Evolutionary conservation across 1,140 invertebrate genomes (phyloP).

Genomic region (Bombus fervidus): DNA sequence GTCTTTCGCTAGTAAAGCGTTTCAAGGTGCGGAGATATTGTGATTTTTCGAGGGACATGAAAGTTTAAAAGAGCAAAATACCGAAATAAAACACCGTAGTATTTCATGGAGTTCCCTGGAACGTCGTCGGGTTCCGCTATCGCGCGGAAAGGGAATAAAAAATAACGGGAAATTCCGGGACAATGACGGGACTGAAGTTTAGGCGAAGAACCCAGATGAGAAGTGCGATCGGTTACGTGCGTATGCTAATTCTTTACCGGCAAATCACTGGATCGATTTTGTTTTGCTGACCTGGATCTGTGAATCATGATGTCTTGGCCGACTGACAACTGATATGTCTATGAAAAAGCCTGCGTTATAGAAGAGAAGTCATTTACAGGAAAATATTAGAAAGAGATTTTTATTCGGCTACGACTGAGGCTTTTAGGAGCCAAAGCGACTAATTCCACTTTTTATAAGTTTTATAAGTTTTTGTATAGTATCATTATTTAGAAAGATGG

Average conservation of each 20-base stretch:
- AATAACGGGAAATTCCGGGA: slow-evolving; percentile 39
- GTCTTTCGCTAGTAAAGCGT: too few relatives aligned
- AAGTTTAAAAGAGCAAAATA: background rate
- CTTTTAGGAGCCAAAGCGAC: background rate
- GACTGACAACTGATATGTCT: background rate
- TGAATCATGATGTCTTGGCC: background rate
- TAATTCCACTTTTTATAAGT: background rate
- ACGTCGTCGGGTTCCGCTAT: background rate
- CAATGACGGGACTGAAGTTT: background rate
- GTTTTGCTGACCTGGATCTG: slow-evolving; percentile 65
- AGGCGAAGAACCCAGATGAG: slow-evolving; percentile 8
- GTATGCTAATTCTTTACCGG: slow-evolving; percentile 57
- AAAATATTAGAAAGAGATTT: background rate
- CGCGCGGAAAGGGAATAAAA: background rate
- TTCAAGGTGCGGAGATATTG: background rate
- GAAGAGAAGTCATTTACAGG: too few relatives aligned
- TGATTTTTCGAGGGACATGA: background rate
- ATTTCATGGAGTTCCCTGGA: background rate
- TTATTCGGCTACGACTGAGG: background rate
- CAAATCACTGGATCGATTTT: slow-evolving; percentile 52
- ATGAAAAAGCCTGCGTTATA: background rate
- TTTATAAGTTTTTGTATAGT: background rate
- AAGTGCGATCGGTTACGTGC: slow-evolving; percentile 27
- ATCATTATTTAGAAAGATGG: background rate
- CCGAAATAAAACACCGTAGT: background rate